Evolutionary conservation across 2,888 invertebrate species (phyloP).

Genomic region (Cheilosia vulpina): DNA sequence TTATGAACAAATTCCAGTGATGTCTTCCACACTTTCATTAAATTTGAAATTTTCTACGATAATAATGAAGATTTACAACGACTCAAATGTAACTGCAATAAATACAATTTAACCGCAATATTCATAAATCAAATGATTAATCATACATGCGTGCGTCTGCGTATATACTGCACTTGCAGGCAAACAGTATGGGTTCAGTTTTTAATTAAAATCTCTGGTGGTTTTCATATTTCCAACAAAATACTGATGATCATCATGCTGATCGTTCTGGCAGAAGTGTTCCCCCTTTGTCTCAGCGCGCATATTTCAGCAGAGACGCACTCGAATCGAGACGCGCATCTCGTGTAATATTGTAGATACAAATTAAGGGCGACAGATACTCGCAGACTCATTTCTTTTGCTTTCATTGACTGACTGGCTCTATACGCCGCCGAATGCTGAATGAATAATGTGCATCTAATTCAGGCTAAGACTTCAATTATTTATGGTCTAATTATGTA

Average conservation of each 20-base stretch:
- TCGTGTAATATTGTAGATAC: slow-evolving; percentile 54
- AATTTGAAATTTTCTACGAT: slow-evolving; percentile 50
- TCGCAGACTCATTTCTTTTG: slow-evolving; percentile 9
- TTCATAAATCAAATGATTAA: slow-evolving; percentile 75
- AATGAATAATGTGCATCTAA: slow-evolving; percentile 71
- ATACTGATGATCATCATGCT: slow-evolving; percentile 27
- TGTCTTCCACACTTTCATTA: slow-evolving; percentile 32
- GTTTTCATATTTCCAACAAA: slow-evolving; percentile 38
- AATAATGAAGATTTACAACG: slow-evolving; percentile 73
- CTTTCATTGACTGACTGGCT: slow-evolving; percentile 21
- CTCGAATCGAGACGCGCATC: slow-evolving; percentile 4
- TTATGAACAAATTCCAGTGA: slow-evolving; percentile 44
- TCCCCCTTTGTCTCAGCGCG: neutral
- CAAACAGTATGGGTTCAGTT: slow-evolving; percentile 53
- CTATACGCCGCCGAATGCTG: slow-evolving; percentile 34
- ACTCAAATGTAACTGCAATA: slow-evolving; percentile 71
- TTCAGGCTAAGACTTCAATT: slow-evolving; percentile 69
- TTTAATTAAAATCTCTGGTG: slow-evolving; percentile 71
- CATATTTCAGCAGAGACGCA: slow-evolving; percentile 9
- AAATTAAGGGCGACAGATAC: slow-evolving; percentile 68
- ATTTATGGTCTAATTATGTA: slow-evolving; percentile 74
- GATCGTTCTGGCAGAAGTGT: slow-evolving; percentile 29
- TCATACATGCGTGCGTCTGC: slow-evolving; percentile 49
- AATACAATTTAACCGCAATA: slow-evolving; percentile 72
- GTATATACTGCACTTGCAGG: neutral